Evolutionary conservation across 2,113 vertebrate species (phyloP).

Genomic region (Nematolebias whitei): DNA sequence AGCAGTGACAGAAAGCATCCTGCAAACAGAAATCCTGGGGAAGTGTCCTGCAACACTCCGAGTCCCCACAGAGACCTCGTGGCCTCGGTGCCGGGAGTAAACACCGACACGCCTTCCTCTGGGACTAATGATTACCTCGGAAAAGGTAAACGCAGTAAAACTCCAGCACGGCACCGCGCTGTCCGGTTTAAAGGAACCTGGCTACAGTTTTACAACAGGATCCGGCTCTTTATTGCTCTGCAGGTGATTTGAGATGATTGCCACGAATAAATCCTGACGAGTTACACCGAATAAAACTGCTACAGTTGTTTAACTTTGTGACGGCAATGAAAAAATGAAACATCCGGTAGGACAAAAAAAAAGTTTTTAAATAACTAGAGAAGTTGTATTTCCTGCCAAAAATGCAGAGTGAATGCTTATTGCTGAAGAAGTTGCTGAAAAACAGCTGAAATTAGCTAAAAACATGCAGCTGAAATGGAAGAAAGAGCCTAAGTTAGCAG

Average conservation of each 20-base stretch:
- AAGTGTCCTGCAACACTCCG: constrained; percentile 42
- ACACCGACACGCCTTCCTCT: background rate
- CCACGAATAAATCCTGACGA: background rate
- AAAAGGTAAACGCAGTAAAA: background rate
- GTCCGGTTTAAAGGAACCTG: background rate
- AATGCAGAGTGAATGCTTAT: too few species aligned
- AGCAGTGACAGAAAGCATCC: constrained; percentile 27
- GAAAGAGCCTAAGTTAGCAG: too few species aligned
- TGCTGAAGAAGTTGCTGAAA: too few species aligned
- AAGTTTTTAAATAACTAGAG: too few species aligned
- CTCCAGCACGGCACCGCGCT: background rate
- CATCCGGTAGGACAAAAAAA: constrained; percentile 10
- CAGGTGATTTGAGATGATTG: too few species aligned
- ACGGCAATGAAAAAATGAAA: constrained; percentile 10
- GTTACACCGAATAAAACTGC: background rate
- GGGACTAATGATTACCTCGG: constrained; percentile 2
- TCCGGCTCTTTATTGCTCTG: background rate
- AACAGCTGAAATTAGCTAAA: too few species aligned
- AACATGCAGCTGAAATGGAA: too few species aligned
- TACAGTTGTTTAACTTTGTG: background rate
- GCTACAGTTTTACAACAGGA: background rate
- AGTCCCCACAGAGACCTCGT: constrained; percentile 6
- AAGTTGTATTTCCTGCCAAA: too few species aligned
- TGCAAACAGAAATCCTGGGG: constrained; percentile 42
- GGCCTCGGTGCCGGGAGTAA: constrained; percentile 20